Evolutionary conservation across 2,113 vertebrate genomes (phyloP).

Genomic region (Ammospiza nelsoni): DNA sequence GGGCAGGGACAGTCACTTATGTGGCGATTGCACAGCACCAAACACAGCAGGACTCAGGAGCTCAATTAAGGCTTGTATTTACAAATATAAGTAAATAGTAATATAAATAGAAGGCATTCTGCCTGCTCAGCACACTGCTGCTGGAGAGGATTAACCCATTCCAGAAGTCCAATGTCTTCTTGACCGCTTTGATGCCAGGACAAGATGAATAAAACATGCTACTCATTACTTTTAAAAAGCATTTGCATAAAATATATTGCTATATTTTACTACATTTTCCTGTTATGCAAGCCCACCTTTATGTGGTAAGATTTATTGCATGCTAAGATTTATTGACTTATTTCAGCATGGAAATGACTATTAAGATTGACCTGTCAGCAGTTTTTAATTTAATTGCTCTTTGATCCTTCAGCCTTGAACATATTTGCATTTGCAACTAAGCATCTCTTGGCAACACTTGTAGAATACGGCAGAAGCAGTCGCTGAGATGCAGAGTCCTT

Average conservation of each 20-base stretch:
- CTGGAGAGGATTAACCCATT: constrained; percentile 49
- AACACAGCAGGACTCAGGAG: constrained; percentile 23
- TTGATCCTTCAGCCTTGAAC: constrained; percentile 66
- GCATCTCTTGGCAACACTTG: constrained; percentile 64
- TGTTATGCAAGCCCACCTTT: constrained; percentile 55
- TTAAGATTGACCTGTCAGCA: constrained; percentile 66
- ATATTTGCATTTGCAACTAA: constrained; percentile 63
- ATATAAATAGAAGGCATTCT: constrained; percentile 54
- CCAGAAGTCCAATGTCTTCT: constrained; percentile 51
- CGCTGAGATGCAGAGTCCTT: background rate
- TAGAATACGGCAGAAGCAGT: background rate
- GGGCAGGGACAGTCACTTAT: constrained; percentile 1
- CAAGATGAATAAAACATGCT: constrained; percentile 65
- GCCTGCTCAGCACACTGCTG: constrained; percentile 35
- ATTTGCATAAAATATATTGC: constrained; percentile 71
- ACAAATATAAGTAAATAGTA: constrained; percentile 56
- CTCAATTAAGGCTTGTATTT: constrained; percentile 36
- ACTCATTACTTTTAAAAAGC: constrained; percentile 52
- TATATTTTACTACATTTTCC: constrained; percentile 58
- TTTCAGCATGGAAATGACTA: constrained; percentile 59
- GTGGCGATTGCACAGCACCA: background rate
- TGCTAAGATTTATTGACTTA: constrained; percentile 67
- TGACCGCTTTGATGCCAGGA: constrained; percentile 55
- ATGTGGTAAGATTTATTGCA: constrained; percentile 55
- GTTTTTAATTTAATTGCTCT: constrained; percentile 70